Evolutionary conservation across 2,113 vertebrate genomes (phyloP).

Genomic region (Aptenodytes patagonicus): DNA sequence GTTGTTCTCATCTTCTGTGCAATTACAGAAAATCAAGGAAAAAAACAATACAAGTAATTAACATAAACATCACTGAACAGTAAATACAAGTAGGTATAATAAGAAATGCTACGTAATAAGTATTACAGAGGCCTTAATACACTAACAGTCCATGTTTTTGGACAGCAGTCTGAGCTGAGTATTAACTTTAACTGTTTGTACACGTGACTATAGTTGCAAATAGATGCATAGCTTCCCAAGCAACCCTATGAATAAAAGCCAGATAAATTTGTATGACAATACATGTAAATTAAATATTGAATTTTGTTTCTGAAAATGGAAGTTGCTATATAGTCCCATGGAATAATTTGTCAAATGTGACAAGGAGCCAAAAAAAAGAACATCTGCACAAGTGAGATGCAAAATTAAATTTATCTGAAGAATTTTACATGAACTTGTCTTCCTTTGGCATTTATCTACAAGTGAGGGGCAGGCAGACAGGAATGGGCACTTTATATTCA

Average conservation of each 20-base stretch:
- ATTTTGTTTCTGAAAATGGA: background rate
- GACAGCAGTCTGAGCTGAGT: background rate
- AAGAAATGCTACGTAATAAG: background rate
- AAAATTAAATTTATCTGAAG: background rate
- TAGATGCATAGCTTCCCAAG: background rate
- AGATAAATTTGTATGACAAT: background rate
- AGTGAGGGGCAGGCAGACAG: background rate
- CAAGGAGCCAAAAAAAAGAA: background rate
- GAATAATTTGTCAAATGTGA: background rate
- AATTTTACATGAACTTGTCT: background rate
- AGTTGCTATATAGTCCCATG: background rate
- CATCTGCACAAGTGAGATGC: background rate
- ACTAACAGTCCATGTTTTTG: background rate
- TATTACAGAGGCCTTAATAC: background rate
- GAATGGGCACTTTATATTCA: background rate
- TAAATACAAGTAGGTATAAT: background rate
- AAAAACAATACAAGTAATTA: background rate
- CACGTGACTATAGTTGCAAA: background rate
- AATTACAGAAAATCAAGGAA: background rate
- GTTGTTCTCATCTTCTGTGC: background rate
- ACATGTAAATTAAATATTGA: background rate
- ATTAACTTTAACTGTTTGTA: background rate
- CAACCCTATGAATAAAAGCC: background rate
- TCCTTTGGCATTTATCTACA: background rate
- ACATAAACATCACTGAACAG: background rate